phyloP scores from a whole-genome alignment of 2,797 vertebrate species.

The Botia almorhae region DNA sequence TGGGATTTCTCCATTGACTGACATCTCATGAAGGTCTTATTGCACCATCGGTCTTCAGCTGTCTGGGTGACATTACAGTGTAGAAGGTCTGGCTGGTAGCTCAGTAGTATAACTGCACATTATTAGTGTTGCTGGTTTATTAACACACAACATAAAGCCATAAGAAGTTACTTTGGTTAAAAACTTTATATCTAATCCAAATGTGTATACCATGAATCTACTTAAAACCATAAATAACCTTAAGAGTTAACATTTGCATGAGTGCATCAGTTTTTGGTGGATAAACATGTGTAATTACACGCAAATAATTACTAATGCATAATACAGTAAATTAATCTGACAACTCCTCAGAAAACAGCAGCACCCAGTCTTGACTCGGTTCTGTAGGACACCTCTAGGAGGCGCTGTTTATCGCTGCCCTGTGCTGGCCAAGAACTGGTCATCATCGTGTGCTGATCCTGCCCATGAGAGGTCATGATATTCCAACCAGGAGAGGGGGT shows the following conservation, averaged over 20 bases:
- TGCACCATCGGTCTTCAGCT: conserved; percentile 51
- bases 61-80: conserved; percentile 35
- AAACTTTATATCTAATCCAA: neutral
- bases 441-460: conserved; percentile 61
- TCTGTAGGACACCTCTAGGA: conserved; percentile 59
- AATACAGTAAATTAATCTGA: neutral
- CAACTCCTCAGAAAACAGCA: conserved; percentile 32
- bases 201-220: conserved; percentile 1
- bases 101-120: conserved; percentile 48
- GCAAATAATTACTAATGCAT: too few species aligned
- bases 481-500: conserved; percentile 67
- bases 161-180: conserved; percentile 5
- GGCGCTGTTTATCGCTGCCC: conserved; percentile 5
- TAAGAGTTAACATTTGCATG: conserved; percentile 3
- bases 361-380: conserved; percentile 1
- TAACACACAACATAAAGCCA: conserved; percentile 15
- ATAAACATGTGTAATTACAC: too few species aligned
- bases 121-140: conserved; percentile 29
- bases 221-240: conserved; percentile 1
- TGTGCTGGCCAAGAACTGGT: conserved; percentile 19
- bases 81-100: conserved; percentile 32
- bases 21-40: conserved; percentile 4
- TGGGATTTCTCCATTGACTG: conserved; percentile 15
- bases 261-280: too few species aligned
- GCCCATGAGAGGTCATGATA: conserved; percentile 69